phyloP scores from a whole-genome alignment of 2,888 invertebrate species.

The Perithous albicinctus region DNA sequence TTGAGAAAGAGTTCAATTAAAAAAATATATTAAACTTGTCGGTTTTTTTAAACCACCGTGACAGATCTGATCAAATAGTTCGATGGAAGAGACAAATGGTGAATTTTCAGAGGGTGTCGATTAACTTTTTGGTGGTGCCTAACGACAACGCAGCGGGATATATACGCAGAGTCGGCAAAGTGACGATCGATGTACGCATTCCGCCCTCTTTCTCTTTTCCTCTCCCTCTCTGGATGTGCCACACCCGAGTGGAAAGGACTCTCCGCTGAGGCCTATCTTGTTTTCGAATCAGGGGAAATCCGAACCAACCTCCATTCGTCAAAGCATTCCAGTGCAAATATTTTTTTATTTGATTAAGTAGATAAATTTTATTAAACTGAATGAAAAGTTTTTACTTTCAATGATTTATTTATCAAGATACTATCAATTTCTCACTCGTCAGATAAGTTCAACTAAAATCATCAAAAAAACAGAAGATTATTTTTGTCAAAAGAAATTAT shows the following conservation, averaged over 20 bases:
- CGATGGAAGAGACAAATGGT: background rate
- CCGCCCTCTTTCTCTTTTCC: conserved; percentile 45
- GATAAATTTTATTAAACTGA: too few species aligned
- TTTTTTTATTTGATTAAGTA: too few species aligned
- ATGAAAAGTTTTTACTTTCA: too few species aligned
- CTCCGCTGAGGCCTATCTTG: conserved; percentile 8
- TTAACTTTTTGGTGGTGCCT: background rate
- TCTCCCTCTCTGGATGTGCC: conserved; percentile 25
- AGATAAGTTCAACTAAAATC: too few species aligned
- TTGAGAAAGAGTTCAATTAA: background rate
- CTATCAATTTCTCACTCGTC: too few species aligned
- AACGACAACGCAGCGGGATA: conserved; percentile 5
- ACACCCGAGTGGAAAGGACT: conserved; percentile 23
- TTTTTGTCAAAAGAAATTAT: too few species aligned
- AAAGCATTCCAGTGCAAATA: too few species aligned
- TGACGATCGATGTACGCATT: conserved; percentile 57
- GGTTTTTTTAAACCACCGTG: background rate
- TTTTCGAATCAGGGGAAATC: conserved; percentile 69
- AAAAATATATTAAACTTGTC: background rate
- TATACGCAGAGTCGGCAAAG: conserved; percentile 18
- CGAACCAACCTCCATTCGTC: conserved; percentile 64
- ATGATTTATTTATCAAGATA: too few species aligned
- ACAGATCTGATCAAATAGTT: background rate
- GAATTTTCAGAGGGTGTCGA: background rate
- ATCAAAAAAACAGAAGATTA: too few species aligned